Conservation (phyloP, 2,888 invertebrate genomes). For the Synanthedon formicaeformis region DNA sequence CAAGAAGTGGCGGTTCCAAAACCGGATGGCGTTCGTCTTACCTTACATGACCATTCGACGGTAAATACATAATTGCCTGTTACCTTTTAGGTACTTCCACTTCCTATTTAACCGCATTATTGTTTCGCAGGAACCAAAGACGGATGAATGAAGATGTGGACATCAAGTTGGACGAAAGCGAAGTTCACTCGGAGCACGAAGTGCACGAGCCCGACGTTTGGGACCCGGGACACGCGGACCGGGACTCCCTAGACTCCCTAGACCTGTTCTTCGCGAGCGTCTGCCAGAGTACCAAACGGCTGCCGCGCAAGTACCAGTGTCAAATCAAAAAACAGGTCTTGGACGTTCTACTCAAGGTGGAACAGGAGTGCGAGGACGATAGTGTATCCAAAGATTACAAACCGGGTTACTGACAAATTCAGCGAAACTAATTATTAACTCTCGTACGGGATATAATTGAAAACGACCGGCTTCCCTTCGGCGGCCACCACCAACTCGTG, state of each 20-base stretch:
- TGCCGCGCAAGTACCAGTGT: conserved; percentile 37
- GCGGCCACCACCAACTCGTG: background rate
- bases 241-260: conserved; percentile 44
- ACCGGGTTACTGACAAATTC: background rate
- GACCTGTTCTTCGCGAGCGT: conserved; percentile 62
- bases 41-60: conserved; percentile 55
- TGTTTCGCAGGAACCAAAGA: conserved; percentile 25
- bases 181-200: conserved; percentile 35
- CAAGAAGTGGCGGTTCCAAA: conserved; percentile 60
- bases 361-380: conserved; percentile 40
- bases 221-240: conserved; percentile 27
- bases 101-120: background rate
- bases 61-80: conserved; percentile 14
- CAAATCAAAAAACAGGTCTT: conserved; percentile 43
- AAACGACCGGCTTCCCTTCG: background rate
- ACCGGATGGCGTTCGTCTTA: conserved; percentile 50
- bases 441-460: background rate
- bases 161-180: conserved; percentile 33
- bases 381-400: background rate
- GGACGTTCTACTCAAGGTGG: conserved; percentile 42
- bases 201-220: conserved; percentile 17
- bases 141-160: conserved; percentile 30
- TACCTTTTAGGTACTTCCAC: background rate
- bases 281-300: conserved; percentile 48
- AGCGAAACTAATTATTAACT: background rate